These are phyloP conservation scores for Fregetta grallaria DNA, from an alignment of 2,113 vertebrate species.

Conservation along the genomic window DNA sequence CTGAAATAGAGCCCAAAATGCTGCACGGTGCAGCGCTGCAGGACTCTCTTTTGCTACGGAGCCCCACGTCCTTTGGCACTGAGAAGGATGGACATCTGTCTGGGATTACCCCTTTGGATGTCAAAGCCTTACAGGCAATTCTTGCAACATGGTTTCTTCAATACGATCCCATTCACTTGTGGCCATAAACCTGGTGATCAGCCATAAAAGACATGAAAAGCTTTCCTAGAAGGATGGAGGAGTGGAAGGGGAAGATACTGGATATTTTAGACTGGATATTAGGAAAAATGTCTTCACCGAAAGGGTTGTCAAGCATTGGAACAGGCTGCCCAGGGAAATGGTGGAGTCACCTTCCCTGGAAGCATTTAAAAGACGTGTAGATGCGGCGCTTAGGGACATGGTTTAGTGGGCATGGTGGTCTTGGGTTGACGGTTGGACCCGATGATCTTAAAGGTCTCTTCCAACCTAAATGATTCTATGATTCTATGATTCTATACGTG, in stretches of 20 bases:
- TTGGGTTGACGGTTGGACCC: too few species aligned
- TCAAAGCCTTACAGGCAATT: not conserved
- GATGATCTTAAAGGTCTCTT: too few species aligned
- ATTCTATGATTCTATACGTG: too few species aligned
- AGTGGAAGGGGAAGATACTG: not conserved
- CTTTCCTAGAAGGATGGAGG: not conserved
- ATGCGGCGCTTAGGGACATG: too few species aligned
- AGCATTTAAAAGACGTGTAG: too few species aligned
- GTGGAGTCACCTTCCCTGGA: too few species aligned
- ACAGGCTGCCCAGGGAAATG: too few species aligned
- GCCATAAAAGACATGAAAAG: not conserved
- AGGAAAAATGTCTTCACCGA: too few species aligned
- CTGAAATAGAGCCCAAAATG: not conserved
- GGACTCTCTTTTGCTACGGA: not conserved
- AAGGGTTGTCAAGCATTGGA: too few species aligned
- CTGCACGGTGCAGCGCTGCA: not conserved
- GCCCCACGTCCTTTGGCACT: not conserved
- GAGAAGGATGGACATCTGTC: not conserved
- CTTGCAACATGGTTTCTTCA: not conserved
- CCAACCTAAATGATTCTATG: too few species aligned
- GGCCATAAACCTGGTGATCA: not conserved
- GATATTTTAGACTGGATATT: too few species aligned
- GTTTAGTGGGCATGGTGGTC: too few species aligned
- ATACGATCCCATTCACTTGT: rapidly evolving
- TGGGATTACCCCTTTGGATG: not conserved